Evolutionary conservation across 2,888 invertebrate species (phyloP).

Genomic region (Latheticus oryzae): DNA sequence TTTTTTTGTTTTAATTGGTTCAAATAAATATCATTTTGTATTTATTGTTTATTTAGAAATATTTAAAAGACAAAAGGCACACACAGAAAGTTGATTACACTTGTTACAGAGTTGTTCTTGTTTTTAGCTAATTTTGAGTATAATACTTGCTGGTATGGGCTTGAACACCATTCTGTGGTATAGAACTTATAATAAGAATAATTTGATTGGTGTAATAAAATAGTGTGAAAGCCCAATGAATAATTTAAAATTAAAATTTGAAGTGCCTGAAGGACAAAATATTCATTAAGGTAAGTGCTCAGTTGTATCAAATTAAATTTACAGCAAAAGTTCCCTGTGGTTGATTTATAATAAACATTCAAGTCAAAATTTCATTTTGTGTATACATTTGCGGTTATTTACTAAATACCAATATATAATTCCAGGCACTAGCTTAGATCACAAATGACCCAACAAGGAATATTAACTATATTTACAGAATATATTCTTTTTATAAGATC

Average conservation of each 20-base stretch:
- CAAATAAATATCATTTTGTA: constrained; percentile 8
- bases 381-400: constrained; percentile 34
- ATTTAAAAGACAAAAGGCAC: constrained; percentile 50
- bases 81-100: constrained; percentile 48
- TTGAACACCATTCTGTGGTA: constrained; percentile 26
- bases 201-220: constrained; percentile 5
- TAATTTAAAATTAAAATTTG: neutral
- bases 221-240: constrained; percentile 13
- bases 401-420: constrained; percentile 40
- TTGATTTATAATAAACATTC: neutral
- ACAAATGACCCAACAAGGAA: constrained; percentile 44
- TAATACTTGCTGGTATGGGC: constrained; percentile 41
- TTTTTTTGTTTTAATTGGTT: constrained; percentile 1
- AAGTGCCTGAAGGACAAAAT: constrained; percentile 33
- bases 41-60: constrained; percentile 48
- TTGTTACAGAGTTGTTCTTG: constrained; percentile 41
- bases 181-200: constrained; percentile 6
- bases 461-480: constrained; percentile 34
- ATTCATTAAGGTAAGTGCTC: too few relatives aligned
- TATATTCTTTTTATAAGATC: constrained; percentile 13
- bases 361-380: constrained; percentile 16
- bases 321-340: too few relatives aligned
- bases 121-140: constrained; percentile 34
- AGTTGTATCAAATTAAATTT: too few relatives aligned
- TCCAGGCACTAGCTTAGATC: constrained; percentile 46